A percentile compares a stretch with the other conserved stretches of the same genome.
Conservation (phyloP, 1,140 invertebrate genomes). For the Lepeophtheirus salmonis region DNA sequence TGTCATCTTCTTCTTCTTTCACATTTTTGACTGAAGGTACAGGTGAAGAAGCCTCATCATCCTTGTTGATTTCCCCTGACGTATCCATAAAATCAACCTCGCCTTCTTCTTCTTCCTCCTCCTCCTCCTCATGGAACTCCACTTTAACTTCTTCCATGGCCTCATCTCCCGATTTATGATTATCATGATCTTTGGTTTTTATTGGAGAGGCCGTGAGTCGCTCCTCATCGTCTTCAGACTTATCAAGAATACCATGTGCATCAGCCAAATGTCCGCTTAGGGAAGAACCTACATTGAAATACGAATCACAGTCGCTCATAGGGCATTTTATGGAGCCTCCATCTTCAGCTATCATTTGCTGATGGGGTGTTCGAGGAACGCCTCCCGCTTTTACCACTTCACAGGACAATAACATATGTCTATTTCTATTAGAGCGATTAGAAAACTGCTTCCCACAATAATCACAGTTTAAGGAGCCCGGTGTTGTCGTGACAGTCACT, state of each 20-base stretch:
- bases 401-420: conserved; percentile 8
- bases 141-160: not conserved
- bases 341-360: not conserved
- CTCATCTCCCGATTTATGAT: not conserved
- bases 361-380: not conserved
- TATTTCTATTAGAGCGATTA: conserved; percentile 5
- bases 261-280: not conserved
- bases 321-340: not conserved
- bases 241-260: not conserved
- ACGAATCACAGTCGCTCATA: not conserved
- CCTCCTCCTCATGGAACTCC: too few relatives aligned
- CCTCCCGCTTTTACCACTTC: not conserved
- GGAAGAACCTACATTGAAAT: not conserved
- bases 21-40: too few relatives aligned
- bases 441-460: conserved; percentile 14
- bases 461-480: conserved; percentile 3
- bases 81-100: not conserved
- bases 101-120: not conserved
- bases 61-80: not conserved
- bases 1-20: conserved; percentile 2
- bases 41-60: not conserved
- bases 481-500: not conserved
- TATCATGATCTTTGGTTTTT: not conserved
- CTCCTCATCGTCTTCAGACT: not conserved
- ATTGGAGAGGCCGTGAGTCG: not conserved